Evolutionary conservation across 2,113 vertebrate species (phyloP).

Genomic region (Oxyruncus cristatus): DNA sequence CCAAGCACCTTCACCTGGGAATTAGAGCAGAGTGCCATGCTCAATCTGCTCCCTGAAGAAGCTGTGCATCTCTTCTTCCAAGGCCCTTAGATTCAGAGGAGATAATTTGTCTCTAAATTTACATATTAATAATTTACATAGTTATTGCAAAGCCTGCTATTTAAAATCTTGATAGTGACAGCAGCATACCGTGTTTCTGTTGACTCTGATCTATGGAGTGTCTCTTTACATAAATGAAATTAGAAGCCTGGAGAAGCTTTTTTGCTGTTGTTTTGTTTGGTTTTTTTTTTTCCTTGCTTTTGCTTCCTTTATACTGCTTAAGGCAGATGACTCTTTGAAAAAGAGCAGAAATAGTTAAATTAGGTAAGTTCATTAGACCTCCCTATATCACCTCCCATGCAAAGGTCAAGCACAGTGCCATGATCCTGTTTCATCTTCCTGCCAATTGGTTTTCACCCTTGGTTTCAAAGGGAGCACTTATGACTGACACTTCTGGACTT

Average conservation of each 20-base stretch:
- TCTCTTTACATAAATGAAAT: constrained; percentile 9
- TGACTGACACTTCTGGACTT: constrained; percentile 68
- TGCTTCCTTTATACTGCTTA: neutral
- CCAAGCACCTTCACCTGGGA: neutral
- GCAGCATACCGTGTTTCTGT: neutral
- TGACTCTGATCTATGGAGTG: constrained; percentile 31
- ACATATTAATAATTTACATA: constrained; percentile 67
- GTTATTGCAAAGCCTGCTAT: constrained; percentile 60
- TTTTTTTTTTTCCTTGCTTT: neutral
- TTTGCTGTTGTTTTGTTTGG: neutral
- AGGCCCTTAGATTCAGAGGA: constrained; percentile 37
- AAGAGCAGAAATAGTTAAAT: constrained; percentile 64
- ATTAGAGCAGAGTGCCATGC: neutral
- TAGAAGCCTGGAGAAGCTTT: neutral
- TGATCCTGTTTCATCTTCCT: constrained; percentile 71
- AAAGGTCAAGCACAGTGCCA: constrained; percentile 68
- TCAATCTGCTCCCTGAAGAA: neutral
- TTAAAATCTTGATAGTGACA: constrained; percentile 58
- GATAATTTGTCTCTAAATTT: constrained; percentile 59
- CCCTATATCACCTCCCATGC: constrained; percentile 17
- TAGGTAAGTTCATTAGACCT: constrained; percentile 58
- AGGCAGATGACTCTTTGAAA: neutral
- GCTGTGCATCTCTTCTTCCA: neutral
- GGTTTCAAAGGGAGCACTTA: constrained; percentile 72
- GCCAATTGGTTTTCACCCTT: constrained; percentile 66